phyloP scores from a whole-genome alignment of 2,888 invertebrate genomes.

The Geophilus truncorum region DNA sequence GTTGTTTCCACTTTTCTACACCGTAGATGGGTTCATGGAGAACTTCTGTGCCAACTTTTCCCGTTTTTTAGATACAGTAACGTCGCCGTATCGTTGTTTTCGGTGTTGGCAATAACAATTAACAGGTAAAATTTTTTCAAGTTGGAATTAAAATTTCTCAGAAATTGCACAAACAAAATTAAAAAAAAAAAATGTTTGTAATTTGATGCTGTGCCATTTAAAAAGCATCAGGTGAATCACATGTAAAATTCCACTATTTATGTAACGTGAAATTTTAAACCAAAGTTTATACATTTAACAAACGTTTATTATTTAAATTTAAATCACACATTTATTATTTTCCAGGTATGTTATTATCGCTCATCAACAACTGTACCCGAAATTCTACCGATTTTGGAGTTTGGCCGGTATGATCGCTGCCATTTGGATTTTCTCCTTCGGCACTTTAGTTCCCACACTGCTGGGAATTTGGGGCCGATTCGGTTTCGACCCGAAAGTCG shows the following conservation, averaged over 20 bases:
- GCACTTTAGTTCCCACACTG: constrained; percentile 72
- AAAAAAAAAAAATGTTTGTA: too few relatives aligned
- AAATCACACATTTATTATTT: too few relatives aligned
- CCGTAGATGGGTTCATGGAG: constrained; percentile 72
- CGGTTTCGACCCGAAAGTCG: constrained; percentile 68
- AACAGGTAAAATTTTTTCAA: constrained; percentile 68
- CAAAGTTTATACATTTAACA: too few relatives aligned
- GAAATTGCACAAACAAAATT: too few relatives aligned
- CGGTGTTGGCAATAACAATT: constrained; percentile 74
- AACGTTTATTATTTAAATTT: too few relatives aligned
- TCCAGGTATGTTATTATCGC: constrained; percentile 75
- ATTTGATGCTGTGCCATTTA: too few relatives aligned
- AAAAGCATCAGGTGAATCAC: too few relatives aligned
- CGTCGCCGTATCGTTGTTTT: constrained; percentile 74
- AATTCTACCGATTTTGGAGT: constrained; percentile 33
- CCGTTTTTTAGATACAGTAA: constrained; percentile 78
- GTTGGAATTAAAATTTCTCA: too few relatives aligned
- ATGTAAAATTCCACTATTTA: too few relatives aligned
- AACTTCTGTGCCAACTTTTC: constrained; percentile 68
- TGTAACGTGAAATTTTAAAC: too few relatives aligned
- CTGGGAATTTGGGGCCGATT: constrained; percentile 74
- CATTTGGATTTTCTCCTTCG: constrained; percentile 72
- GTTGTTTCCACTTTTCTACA: constrained; percentile 74
- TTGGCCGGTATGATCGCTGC: constrained; percentile 69
- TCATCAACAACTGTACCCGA: constrained; percentile 64